Percentiles rank a stretch among this genome's conserved stretches.
phyloP scores from a whole-genome alignment of 2,888 invertebrate genomes.

The Leptarthrus brevirostris region DNA sequence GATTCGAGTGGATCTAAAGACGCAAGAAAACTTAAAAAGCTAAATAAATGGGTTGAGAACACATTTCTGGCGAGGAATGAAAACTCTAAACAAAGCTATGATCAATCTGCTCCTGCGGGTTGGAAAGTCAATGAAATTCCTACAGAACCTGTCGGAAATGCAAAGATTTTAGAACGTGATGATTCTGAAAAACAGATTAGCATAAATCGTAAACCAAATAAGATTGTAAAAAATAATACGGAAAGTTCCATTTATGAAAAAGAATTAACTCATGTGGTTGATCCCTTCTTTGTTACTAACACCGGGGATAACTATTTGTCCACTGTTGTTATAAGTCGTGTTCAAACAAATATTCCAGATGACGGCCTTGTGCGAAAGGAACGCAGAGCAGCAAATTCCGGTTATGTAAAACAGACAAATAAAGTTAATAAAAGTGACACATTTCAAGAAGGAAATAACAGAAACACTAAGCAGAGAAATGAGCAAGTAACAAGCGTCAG shows the following conservation, averaged over 20 bases:
- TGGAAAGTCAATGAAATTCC: background rate
- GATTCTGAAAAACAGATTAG: too few relatives aligned
- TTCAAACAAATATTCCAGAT: conserved; percentile 50
- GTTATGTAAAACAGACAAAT: too few relatives aligned
- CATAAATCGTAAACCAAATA: too few relatives aligned
- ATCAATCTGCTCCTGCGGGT: background rate
- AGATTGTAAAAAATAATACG: background rate
- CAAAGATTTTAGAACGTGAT: too few relatives aligned
- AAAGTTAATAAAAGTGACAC: too few relatives aligned
- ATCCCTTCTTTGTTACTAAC: conserved; percentile 65
- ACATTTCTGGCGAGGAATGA: background rate
- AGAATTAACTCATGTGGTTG: conserved; percentile 52
- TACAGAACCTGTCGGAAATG: too few relatives aligned
- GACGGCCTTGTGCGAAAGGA: conserved; percentile 54
- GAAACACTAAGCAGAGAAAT: background rate
- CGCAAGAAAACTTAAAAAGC: too few relatives aligned
- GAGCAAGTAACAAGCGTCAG: too few relatives aligned
- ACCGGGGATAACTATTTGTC: conserved; percentile 64
- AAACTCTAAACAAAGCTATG: background rate
- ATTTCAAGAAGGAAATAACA: background rate
- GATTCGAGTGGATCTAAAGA: too few relatives aligned
- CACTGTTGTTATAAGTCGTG: conserved; percentile 58
- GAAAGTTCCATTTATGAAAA: background rate
- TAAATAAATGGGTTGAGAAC: conserved; percentile 61
- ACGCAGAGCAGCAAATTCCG: background rate